Evolutionary conservation across 2,888 invertebrate species (phyloP).

Genomic region (Drosophila siamana): DNA sequence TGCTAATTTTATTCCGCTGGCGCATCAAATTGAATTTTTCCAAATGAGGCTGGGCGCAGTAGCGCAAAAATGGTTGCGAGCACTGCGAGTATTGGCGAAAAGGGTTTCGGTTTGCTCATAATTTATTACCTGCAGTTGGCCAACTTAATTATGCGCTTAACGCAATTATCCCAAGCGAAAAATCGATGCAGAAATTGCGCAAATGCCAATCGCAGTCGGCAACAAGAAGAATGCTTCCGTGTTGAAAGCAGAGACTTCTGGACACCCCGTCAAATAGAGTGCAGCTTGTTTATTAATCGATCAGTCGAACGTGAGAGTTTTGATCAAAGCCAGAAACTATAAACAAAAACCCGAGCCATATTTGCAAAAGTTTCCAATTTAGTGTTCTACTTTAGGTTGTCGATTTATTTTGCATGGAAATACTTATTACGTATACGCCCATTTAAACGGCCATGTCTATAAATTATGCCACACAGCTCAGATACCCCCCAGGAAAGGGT

Average conservation of each 20-base stretch:
- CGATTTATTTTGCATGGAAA: no score
- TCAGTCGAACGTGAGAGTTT: no score
- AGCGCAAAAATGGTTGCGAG: conserved; percentile 28
- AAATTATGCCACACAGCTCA: background rate
- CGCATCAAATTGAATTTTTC: conserved; percentile 60
- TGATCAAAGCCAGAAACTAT: no score
- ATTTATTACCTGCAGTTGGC: conserved; percentile 74
- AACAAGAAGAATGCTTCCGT: conserved; percentile 7
- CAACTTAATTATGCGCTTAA: conserved; percentile 80
- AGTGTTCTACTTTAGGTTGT: no score
- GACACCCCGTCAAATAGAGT: background rate
- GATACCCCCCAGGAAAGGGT: background rate
- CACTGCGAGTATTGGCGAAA: conserved; percentile 34
- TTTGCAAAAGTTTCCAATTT: no score
- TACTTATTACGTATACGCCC: no score
- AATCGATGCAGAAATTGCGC: conserved; percentile 73
- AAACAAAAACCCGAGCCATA: no score
- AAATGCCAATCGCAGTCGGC: conserved; percentile 56
- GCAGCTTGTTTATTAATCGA: background rate
- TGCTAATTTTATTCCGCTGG: conserved; percentile 64
- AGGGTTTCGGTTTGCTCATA: conserved; percentile 55
- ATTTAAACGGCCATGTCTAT: no score
- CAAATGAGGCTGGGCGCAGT: conserved; percentile 32
- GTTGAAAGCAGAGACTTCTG: background rate
- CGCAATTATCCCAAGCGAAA: conserved; percentile 70